Base-by-base conservation (phyloP, 2,797 vertebrate genomes). In the Anas bahamensis region DNA sequence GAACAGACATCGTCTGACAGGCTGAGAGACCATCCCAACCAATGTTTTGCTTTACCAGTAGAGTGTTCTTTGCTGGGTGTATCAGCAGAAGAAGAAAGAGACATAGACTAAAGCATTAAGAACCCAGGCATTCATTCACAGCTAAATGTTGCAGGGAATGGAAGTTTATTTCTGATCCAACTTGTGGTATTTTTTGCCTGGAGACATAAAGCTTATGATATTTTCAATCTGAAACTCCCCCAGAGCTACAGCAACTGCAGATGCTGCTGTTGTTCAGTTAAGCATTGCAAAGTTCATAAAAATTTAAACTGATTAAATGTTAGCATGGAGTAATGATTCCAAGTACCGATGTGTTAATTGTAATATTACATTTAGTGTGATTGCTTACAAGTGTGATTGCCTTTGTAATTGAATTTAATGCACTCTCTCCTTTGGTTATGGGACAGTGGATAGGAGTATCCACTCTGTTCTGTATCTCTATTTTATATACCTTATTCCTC, bases 201-300 rank as follows among this genome's bases (percentile, higher is more conserved):
- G 23, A 56, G 86, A 82, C 52, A 52, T 10, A 79, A 17, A 15
- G 69, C 15, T 55, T 3, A 1, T 33, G 50, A 4, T 80, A 77
- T 71, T 86, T 90, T 70, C 21, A 64, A 44, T 76, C 60, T 82
- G 64, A 82, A 90, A 76, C 44, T 6, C n/a, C 52, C 24, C 14
- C 48, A 86, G 81, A 88, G 60, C 60, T 86, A 53, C 35, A 50
- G 23, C 57, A 69, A 44, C 39, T 70, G 66, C 64, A 91, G 83
- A 37, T 86, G 61, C n/a, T 91, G 60, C 53, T 86, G 57, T 70
- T 80, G 28, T 87, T 84, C 65, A 82, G 78, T 57, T 46, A 83
- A 46, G 16, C 22, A 23, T 21, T 42, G 53, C 64, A 68, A 44
- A 90, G 28, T 74, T 91, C 70, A 33, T 21, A 57, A 68, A 77